These are phyloP conservation scores for Cephalopachus bancanus DNA, from an alignment of 2,797 vertebrate species.

Conservation along the genomic window DNA sequence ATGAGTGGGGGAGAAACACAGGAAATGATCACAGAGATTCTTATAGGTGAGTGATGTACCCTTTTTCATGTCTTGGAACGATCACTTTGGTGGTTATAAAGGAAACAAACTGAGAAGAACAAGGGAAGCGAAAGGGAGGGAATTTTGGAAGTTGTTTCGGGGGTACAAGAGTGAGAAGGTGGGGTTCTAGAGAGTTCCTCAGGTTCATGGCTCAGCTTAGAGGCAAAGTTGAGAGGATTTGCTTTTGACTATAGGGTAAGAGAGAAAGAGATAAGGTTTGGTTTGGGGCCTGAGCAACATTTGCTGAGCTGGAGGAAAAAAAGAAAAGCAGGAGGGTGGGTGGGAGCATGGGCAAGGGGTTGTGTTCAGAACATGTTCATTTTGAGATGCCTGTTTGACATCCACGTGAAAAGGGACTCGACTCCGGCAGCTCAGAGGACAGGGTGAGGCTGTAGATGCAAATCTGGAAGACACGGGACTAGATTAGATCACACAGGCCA, in stretches of 20 bases:
- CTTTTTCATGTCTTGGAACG: background rate
- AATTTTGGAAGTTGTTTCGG: background rate
- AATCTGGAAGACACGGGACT: background rate
- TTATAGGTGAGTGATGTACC: background rate
- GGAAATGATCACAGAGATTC: fast-evolving
- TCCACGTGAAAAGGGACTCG: background rate
- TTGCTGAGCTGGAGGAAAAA: background rate
- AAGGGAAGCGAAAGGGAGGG: background rate
- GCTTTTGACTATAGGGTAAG: background rate
- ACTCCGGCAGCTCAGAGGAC: background rate
- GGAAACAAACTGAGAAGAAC: background rate
- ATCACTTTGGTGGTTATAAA: background rate
- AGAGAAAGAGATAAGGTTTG: background rate
- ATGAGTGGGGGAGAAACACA: background rate
- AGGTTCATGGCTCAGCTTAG: background rate
- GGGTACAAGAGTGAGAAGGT: background rate
- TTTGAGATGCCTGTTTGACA: background rate
- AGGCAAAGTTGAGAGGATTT: background rate
- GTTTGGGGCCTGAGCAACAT: background rate
- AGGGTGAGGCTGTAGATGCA: background rate
- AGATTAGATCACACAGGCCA: background rate
- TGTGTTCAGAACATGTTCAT: background rate
- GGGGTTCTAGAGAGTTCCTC: background rate
- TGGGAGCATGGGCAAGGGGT: background rate
- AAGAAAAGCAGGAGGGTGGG: background rate